Conservation (phyloP, 2,797 vertebrate species). For the Phrynocephalus guinanensis region DNA sequence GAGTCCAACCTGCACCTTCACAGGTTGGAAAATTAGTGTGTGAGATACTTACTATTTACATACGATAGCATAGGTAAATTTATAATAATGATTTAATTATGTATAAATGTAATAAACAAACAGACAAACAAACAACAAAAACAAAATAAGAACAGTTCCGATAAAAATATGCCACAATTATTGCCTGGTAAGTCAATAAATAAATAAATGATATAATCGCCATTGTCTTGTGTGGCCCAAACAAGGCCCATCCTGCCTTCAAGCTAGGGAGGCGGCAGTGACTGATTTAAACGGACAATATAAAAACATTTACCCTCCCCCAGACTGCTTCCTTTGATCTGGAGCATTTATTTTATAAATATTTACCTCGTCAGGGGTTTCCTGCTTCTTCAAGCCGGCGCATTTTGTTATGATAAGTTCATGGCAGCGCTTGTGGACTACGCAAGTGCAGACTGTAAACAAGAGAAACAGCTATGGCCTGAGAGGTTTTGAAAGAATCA, state of each 20-base stretch:
- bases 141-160: neutral
- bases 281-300: conserved; percentile 39
- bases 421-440: conserved; percentile 98
- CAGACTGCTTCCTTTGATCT: conserved; percentile 35
- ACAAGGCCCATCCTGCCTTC: neutral
- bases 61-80: neutral
- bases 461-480: conserved; percentile 55
- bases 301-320: conserved; percentile 32
- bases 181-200: conserved; percentile 9
- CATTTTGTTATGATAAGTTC: conserved; percentile 99
- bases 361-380: conserved; percentile 93
- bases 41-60: neutral
- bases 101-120: neutral
- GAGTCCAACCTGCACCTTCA: neutral
- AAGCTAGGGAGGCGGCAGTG: conserved; percentile 25
- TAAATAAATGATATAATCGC: conserved; percentile 9
- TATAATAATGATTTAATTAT: neutral
- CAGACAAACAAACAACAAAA: neutral
- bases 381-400: conserved; percentile 96
- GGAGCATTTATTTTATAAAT: conserved; percentile 56
- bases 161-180: neutral
- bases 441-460: conserved; percentile 94
- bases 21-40: neutral
- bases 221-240: neutral
- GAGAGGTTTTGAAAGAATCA: conserved; percentile 27